A percentile compares a stretch with the other conserved stretches of the same genome.
phyloP scores from a whole-genome alignment of 2,888 invertebrate genomes.

The Diaphora mendica region DNA sequence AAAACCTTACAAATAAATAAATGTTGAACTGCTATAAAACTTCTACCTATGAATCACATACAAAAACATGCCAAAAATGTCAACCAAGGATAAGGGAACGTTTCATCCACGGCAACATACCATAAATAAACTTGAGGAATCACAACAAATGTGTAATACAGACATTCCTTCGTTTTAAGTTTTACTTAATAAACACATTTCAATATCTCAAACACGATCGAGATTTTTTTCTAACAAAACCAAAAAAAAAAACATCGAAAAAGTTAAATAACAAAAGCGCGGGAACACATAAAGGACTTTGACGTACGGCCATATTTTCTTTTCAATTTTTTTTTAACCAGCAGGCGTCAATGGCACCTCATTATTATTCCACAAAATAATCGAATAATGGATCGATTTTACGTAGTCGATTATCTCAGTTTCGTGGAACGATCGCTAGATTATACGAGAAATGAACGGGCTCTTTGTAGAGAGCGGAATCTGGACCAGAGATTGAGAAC shows the following conservation, averaged over 20 bases:
- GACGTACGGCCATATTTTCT: constrained; percentile 58
- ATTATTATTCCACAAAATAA: constrained; percentile 79
- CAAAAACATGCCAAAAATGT: constrained; percentile 24
- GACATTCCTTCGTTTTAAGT: constrained; percentile 32
- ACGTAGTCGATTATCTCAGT: constrained; percentile 70
- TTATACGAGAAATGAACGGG: constrained; percentile 61
- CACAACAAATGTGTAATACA: constrained; percentile 45
- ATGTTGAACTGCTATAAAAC: constrained; percentile 11
- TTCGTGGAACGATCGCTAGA: constrained; percentile 70
- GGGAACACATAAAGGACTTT: constrained; percentile 50
- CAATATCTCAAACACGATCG: constrained; percentile 50
- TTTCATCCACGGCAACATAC: constrained; percentile 27
- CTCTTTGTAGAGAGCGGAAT: constrained; percentile 64
- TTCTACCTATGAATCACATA: constrained; percentile 3
- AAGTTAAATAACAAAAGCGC: constrained; percentile 44
- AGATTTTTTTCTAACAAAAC: constrained; percentile 53
- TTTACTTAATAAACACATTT: constrained; percentile 58
- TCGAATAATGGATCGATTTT: constrained; percentile 69
- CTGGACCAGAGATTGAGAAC: constrained; percentile 64
- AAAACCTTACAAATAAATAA: constrained; percentile 6
- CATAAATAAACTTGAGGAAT: constrained; percentile 35
- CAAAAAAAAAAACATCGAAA: constrained; percentile 38
- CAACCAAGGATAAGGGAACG: constrained; percentile 19
- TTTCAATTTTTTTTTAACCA: constrained; percentile 50
- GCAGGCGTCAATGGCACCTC: constrained; percentile 72